Conservation (phyloP, 2,888 invertebrate species). For the Dendrolimus pini region DNA sequence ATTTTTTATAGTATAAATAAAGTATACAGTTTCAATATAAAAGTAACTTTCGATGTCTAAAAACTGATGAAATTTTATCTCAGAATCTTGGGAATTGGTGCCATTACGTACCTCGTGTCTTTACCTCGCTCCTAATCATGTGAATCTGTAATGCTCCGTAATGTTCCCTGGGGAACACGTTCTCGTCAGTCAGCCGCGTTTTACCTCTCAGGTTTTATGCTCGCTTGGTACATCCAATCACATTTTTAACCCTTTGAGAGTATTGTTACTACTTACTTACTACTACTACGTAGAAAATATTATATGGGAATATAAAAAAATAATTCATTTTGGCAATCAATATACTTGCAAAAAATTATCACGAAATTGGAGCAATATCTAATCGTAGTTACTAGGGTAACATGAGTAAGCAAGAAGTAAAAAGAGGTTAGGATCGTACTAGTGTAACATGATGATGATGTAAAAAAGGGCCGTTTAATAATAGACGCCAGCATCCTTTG, state of each 20-base stretch:
- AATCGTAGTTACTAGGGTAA: conserved; percentile 42
- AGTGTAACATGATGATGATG: conserved; percentile 12
- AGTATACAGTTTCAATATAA: too few species aligned
- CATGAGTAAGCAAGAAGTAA: conserved; percentile 35
- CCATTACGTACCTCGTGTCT: conserved; percentile 19
- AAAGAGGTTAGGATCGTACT: conserved; percentile 26
- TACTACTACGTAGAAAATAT: background rate
- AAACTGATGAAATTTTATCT: too few species aligned
- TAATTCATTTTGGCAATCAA: conserved; percentile 3
- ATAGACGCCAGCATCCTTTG: conserved; percentile 20
- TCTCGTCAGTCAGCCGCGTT: conserved; percentile 9
- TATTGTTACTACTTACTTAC: too few species aligned
- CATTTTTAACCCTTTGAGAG: conserved; percentile 34
- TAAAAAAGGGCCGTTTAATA: conserved; percentile 33
- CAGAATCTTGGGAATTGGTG: too few species aligned
- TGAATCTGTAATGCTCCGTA: conserved; percentile 45
- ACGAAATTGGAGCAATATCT: conserved; percentile 17
- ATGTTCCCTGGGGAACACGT: conserved; percentile 27
- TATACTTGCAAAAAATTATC: conserved; percentile 2
- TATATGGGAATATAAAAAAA: background rate
- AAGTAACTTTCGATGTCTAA: too few species aligned
- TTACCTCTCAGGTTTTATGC: conserved; percentile 24
- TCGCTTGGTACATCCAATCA: conserved; percentile 32
- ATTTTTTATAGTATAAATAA: too few species aligned
- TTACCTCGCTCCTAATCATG: conserved; percentile 30